A percentile compares a stretch with the other conserved stretches of the same genome.
phyloP scores from a whole-genome alignment of 1,140 invertebrate species.

The Scaptomyza graminum region DNA sequence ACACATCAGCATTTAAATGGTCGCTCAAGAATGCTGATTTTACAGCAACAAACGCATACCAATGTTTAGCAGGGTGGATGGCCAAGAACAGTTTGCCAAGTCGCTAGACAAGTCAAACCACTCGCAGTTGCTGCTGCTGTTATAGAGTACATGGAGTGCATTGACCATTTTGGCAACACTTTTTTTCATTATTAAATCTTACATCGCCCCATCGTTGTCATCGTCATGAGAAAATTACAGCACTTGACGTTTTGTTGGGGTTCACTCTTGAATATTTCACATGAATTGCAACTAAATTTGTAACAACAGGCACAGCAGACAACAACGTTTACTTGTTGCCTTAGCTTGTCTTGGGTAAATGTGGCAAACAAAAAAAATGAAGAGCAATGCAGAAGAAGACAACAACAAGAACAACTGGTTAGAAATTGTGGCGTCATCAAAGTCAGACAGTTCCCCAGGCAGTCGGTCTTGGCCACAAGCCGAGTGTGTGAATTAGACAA shows the following conservation, averaged over 20 bases:
- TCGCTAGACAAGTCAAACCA: constrained; percentile 67
- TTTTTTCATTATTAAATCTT: constrained; percentile 9
- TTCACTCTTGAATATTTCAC: constrained; percentile 52
- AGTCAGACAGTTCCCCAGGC: constrained; percentile 13
- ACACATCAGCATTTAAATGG: constrained; percentile 64
- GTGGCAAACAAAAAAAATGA: background rate
- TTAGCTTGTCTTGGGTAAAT: constrained; percentile 7
- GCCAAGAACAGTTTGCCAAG: constrained; percentile 45
- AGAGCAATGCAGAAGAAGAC: background rate
- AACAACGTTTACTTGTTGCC: constrained; percentile 18
- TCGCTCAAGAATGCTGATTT: constrained; percentile 76
- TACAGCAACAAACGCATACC: constrained; percentile 61
- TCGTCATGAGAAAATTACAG: constrained; percentile 74
- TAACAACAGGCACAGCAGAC: constrained; percentile 59
- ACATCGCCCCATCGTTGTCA: constrained; percentile 22
- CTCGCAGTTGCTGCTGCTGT: constrained; percentile 25
- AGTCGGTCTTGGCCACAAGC: background rate
- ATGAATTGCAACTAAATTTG: constrained; percentile 79
- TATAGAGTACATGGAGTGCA: constrained; percentile 65
- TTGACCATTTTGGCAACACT: constrained; percentile 73
- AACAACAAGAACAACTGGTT: constrained; percentile 37
- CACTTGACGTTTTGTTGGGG: constrained; percentile 50
- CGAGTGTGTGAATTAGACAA: constrained; percentile 42
- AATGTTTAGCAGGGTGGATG: constrained; percentile 52
- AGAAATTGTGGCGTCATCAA: constrained; percentile 52